Evolutionary conservation across 2,888 invertebrate species (phyloP).

Genomic region (Nemotelus pantherinus): DNA sequence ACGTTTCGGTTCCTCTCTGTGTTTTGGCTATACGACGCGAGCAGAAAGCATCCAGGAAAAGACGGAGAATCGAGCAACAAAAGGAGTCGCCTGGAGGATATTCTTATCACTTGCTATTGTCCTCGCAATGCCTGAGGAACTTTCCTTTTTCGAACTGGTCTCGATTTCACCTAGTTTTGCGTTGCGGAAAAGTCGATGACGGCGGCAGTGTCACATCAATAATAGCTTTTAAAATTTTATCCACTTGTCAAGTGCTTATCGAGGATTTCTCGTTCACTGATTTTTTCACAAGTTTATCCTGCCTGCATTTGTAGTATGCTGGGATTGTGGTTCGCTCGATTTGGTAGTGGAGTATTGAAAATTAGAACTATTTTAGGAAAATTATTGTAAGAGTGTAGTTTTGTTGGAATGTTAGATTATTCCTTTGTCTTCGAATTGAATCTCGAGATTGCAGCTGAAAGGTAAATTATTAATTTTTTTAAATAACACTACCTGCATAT

Average conservation of each 20-base stretch:
- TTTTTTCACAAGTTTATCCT: constrained; percentile 8
- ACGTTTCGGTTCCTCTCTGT: constrained; percentile 44
- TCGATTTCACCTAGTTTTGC: constrained; percentile 2
- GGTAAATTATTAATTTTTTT: too few relatives aligned
- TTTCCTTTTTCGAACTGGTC: constrained; percentile 3
- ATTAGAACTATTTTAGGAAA: too few relatives aligned
- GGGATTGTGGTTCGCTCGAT: not conserved
- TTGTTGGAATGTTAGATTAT: too few relatives aligned
- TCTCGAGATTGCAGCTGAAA: too few relatives aligned
- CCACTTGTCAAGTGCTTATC: constrained; percentile 48
- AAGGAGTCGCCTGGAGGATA: constrained; percentile 48
- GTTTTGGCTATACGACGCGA: constrained; percentile 1
- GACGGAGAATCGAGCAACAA: constrained; percentile 36
- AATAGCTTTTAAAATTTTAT: constrained; percentile 45
- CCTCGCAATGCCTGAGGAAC: constrained; percentile 20
- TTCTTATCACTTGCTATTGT: constrained; percentile 49
- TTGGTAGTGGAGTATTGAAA: too few relatives aligned
- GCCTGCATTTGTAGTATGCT: not conserved
- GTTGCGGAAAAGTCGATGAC: not conserved
- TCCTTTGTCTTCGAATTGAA: too few relatives aligned
- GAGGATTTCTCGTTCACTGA: constrained; percentile 46
- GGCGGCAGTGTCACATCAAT: constrained; percentile 44
- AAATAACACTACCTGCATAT: too few relatives aligned
- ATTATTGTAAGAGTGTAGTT: too few relatives aligned
- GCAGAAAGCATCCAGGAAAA: constrained; percentile 13